Conservation (phyloP, 2,797 vertebrate genomes). For the Muraenolepis orangiensis region DNA sequence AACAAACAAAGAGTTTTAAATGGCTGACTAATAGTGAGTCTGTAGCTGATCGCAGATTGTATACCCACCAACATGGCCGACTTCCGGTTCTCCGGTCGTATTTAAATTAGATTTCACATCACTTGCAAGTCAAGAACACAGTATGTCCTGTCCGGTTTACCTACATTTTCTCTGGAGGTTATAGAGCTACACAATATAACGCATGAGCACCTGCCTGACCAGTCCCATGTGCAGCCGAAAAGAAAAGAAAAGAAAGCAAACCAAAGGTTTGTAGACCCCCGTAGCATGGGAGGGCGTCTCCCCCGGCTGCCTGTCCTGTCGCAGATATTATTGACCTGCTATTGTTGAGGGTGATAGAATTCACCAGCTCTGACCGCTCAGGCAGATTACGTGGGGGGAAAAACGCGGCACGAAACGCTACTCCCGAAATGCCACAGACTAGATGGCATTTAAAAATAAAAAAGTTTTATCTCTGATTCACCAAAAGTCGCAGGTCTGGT, state of each 20-base stretch:
- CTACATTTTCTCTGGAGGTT: not conserved
- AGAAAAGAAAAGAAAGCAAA: not conserved
- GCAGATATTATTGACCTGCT: slow-evolving; percentile 44
- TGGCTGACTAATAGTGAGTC: too few species aligned
- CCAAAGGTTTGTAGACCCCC: not conserved
- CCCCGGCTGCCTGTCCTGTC: slow-evolving; percentile 6
- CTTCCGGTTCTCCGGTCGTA: too few species aligned
- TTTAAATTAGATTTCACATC: too few species aligned
- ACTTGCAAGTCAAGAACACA: too few species aligned
- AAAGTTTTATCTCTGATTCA: slow-evolving; percentile 70
- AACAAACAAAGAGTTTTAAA: too few species aligned
- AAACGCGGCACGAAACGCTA: slow-evolving; percentile 55
- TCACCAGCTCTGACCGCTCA: slow-evolving; percentile 65
- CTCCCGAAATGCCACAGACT: slow-evolving; percentile 74
- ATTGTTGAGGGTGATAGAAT: slow-evolving; percentile 55
- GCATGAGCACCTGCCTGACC: not conserved
- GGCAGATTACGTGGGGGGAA: slow-evolving; percentile 57
- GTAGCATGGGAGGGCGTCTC: not conserved
- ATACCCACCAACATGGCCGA: too few species aligned
- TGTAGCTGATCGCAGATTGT: too few species aligned
- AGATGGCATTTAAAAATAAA: slow-evolving; percentile 71
- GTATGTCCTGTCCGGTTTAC: not conserved
- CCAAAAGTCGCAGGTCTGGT: slow-evolving; percentile 65
- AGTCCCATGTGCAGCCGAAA: not conserved
- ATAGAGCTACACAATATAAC: not conserved